Base-by-base conservation (phyloP, 2,888 invertebrate genomes). In the Lepetodrilus schrolli region DNA sequence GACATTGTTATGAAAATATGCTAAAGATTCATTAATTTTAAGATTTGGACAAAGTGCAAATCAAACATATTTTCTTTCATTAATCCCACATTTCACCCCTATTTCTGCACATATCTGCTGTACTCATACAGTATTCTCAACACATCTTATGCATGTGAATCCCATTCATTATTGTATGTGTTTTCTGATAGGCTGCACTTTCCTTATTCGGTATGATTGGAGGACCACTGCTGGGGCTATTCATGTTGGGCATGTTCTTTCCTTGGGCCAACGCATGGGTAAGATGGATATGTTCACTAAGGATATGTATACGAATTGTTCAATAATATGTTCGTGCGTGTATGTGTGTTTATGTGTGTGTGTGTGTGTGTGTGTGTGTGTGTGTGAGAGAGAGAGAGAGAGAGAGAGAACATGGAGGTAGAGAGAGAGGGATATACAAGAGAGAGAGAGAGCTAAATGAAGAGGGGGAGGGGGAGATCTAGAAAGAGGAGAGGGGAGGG, bases 251-350 rank as follows among this genome's bases (percentile, higher is more conserved):
- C 20, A 88, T 91, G 83, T 75, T 91, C 5, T 88, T 90, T 74
- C 91, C 96, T 49, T 96, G 89, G 85, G 87, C 89, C 23, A 90
- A 90, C 74, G 78, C 78, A 72, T 84, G 85, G 84, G 90, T 89
- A 80, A 50, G 47, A 26, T 2, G 5, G n/a, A 23, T n/a, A n/a
- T n/a, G n/a, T n/a, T n/a, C n/a, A n/a, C n/a, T n/a, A n/a, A n/a
- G n/a, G n/a, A n/a, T n/a, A n/a, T n/a, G n/a, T n/a, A n/a, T n/a
- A n/a, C n/a, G n/a, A n/a, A n/a, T n/a, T n/a, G n/a, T n/a, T n/a
- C n/a, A n/a, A 36, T 10, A 34, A 20, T 13, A 43, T 38, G 38
- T 38, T 4, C 21, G 38, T 38, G 38, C 8, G 38, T 17, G 20
- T 17, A 23, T 2, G 38, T 38, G n/a, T n/a, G n/a, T n/a, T n/a